Base-by-base conservation (phyloP, 2,113 vertebrate genomes). In the Bufo gargarizans region DNA sequence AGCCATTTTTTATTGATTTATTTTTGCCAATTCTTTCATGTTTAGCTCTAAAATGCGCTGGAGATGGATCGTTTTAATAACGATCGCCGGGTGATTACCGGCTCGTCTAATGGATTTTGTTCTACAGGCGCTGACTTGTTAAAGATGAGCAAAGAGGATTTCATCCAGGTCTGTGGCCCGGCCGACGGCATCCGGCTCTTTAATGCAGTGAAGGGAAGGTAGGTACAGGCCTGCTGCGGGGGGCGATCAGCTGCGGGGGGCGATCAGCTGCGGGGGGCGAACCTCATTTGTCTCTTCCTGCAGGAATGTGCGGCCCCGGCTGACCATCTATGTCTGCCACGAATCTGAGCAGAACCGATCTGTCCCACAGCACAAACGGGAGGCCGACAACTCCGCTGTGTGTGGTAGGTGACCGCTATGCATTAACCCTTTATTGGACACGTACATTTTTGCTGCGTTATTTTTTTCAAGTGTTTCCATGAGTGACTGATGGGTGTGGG, bases 151-250 rank as follows among this genome's bases (percentile, higher is more conserved):
- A 95, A 96, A 90, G 97, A 98, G 14, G 97, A 99, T 84, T 93
- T 99, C 92, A 94, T 98, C 90, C 98, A 98, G 94, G 96, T 99
- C 90, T 99, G 98, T 90, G 97, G 98, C 11, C 97, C 97, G 43
- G 97, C 97, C 53, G 97, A 99, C 59, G 97, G 97, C 53, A 99
- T 99, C 92, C 96, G 97, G 47, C 97, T 99, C 89, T 99, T 97
- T 88, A 99, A 99, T 77, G 95, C 96, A 53, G 95, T 99, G 93
- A 98, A 97, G 93, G 97, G 97, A 95, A 96, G 97, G 98, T 98
- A 87, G 84, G 96, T 95, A 86, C 76, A 6, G 55, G 49, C 45
- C 14, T 17, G 17, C 7, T 50, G 74, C 19, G 47, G 55, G 3
- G 3, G 0, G 16, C 58, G 22, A 22, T 33, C 33, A 53, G 53